Evolutionary conservation across 2,797 vertebrate species (phyloP).

Genomic region (Margarornis squamiger): DNA sequence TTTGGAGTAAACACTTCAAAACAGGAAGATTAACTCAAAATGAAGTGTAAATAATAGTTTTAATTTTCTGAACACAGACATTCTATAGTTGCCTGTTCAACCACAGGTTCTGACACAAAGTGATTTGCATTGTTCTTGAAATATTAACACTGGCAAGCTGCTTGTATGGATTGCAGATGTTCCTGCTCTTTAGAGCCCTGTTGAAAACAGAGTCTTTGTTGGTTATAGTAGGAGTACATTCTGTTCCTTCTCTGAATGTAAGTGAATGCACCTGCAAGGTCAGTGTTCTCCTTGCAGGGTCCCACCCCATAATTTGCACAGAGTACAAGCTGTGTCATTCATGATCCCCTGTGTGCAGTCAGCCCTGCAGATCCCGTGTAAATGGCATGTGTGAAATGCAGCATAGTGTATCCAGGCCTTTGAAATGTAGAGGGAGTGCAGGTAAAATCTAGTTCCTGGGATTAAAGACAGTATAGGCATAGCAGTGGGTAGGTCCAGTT

Average conservation of each 20-base stretch:
- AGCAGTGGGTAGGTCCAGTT: neutral
- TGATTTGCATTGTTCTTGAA: neutral
- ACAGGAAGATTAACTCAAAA: neutral
- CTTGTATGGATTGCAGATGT: neutral
- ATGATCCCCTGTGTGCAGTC: neutral
- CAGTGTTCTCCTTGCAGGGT: neutral
- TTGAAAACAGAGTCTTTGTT: neutral
- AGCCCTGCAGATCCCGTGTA: neutral
- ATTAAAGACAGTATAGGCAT: neutral
- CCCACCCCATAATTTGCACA: neutral
- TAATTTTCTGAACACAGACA: neutral
- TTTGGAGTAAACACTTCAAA: neutral
- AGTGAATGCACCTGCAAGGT: too few relatives aligned
- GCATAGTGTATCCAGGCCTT: neutral
- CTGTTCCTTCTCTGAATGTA: neutral
- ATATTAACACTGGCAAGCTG: slow-evolving; percentile 6
- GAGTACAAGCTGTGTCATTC: neutral
- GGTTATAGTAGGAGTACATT: neutral
- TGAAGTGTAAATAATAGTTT: neutral
- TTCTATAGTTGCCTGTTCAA: neutral
- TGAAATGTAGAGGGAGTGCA: neutral
- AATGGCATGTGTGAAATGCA: neutral
- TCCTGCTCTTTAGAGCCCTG: neutral
- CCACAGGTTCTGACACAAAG: neutral
- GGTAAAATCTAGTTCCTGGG: neutral